Evolutionary conservation across 2,888 invertebrate genomes (phyloP), one percentile per base, ranked within the genome.

Genomic region (Prosopocoilus inquinatus): DNA sequence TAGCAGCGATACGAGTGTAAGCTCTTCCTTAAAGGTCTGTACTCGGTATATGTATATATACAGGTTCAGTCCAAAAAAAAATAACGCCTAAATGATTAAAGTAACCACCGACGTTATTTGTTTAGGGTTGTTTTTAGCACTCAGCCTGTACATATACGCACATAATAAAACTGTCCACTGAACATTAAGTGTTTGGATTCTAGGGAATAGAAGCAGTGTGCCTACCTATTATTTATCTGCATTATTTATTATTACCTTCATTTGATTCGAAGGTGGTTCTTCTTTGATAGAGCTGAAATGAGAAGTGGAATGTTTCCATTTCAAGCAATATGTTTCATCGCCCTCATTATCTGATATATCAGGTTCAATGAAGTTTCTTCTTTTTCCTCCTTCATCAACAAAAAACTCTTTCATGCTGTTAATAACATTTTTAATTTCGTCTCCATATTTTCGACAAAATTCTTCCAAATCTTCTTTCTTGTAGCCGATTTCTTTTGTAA

Each of bases 271-370:
- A 44, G 57, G 52, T 2, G 57, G 57, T 34, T 57, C 53, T 35
- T 57, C 57, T 20, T 52, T 49, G 28, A 52, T 48, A 1, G 48
- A 47, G 8, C 43, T 48, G 11, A 38, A 11, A 41, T 44, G 34
- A 47, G 36, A 28, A 28, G 20, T 9, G 44, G 44, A 28, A 44
- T 49, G 20, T 51, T 48, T 15, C 28, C 11, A 20, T 52, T 56
- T 39, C 50, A 50, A 13, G 44, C 41, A 28, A 55, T 52, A 11
- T 11, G 12, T 48, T 3, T 13, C 28, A 28, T 20, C 35, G 13
- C 57, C 64, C 50, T 66, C 65, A 50, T 67, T 65, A 41, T 69
- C 69, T 7, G 64, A 64, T 38, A 69, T 69, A 46, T 69, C 69
- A 9, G 68, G 68, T 47, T 69, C 69, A 13, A 68, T 66, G 52